phyloP scores from a whole-genome alignment of 2,113 vertebrate species.

The Bolborhynchus lineola region DNA sequence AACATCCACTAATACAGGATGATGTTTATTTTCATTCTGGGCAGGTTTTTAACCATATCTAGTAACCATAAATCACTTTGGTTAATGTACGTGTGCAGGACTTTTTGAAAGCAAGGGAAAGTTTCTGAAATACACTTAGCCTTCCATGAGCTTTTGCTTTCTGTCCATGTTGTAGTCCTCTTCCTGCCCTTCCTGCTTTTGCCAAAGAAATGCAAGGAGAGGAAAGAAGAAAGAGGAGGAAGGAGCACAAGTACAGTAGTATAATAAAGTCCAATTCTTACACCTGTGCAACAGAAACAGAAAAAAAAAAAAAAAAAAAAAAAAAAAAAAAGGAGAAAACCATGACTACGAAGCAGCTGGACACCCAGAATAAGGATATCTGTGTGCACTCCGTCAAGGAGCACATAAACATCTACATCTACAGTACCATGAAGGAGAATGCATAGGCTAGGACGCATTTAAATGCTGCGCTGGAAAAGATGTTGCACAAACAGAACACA shows the following conservation, averaged over 20 bases:
- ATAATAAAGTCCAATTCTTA: not conserved
- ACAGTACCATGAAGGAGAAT: fast-evolving
- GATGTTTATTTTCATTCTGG: not conserved
- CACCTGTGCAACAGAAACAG: fast-evolving
- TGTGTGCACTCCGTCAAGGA: fast-evolving
- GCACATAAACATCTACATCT: fast-evolving
- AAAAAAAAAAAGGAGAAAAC: not conserved
- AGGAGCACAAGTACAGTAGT: fast-evolving
- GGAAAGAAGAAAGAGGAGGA: not conserved
- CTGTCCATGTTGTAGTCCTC: not conserved
- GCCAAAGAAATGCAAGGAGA: not conserved
- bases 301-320: not conserved
- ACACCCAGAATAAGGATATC: too few relatives aligned
- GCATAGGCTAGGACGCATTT: fast-evolving
- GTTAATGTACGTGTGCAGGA: not conserved
- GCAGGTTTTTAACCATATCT: not conserved
- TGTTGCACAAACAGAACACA: not conserved
- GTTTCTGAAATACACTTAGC: not conserved
- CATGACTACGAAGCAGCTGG: fast-evolving
- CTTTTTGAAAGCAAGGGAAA: not conserved
- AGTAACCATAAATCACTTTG: not conserved
- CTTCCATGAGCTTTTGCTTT: not conserved
- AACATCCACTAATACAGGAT: not conserved
- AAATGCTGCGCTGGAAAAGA: not conserved
- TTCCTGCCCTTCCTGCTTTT: fast-evolving